Evolutionary conservation across 2,888 invertebrate genomes (phyloP), one percentile per base, ranked within the genome.

Genomic region (Agrochola macilenta): DNA sequence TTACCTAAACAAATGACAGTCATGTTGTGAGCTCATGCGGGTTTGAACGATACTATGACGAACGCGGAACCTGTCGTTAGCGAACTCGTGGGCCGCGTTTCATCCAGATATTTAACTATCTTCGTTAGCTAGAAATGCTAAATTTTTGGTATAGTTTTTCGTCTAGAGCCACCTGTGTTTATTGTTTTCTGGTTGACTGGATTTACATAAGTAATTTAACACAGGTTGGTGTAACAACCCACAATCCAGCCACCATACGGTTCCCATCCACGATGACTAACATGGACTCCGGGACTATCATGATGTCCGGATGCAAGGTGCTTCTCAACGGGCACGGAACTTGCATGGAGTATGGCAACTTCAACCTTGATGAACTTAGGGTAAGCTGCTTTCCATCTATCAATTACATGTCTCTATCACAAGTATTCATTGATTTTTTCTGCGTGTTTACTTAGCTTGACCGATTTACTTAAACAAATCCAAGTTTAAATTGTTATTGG

Each of bases 251-350:
- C 1, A 98, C 98, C 0, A 97, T 99, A 78, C 98, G 99, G 80
- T 99, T 99, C 93, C 99, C 99, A 5, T 99, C 99, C 0, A 99
- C 99, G 3, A 99, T 99, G 99, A 99, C 99, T 0, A 99, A 99
- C 93, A 98, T 99, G 98, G 97, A 99, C 77, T 98, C 98, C 43
- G 98, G 99, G 14, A 99, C 99, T 1, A 98, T 98, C 54, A 99
- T 99, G 98, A 99, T 99, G 99, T 99, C 99, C 30, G 99, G 99
- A 0, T 99, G 99, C 96, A 99, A 99, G 76, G 99, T 99, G 88
- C 97, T 99, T n/a, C 98, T 99, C 5, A 99, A 99, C 93, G 99
- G 99, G 0, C 99, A 99, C 93, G 99, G 99, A 9, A 99, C 99
- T 2, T 97, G 98, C 84, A 97, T 99, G 81, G 99, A 99, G 93